Conservation (phyloP, 2,888 invertebrate genomes). For the Drosophila pseudotakahashii region DNA sequence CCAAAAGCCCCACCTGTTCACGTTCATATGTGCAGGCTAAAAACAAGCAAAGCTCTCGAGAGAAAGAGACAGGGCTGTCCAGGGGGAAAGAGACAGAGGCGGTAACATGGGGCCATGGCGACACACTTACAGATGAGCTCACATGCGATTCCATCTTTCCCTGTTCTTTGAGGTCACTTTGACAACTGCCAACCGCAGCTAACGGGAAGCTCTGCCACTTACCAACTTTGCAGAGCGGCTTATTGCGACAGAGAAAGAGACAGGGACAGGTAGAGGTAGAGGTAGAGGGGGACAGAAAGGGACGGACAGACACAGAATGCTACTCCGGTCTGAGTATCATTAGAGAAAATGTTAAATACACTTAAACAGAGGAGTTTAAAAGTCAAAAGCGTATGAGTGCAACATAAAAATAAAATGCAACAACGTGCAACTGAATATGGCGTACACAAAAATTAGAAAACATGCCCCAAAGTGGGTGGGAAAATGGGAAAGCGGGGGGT, state of each 20-base stretch:
- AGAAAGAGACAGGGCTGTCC: constrained; percentile 6
- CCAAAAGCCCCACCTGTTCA: constrained; percentile 16
- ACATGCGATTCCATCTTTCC: constrained; percentile 47
- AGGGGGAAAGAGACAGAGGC: not conserved
- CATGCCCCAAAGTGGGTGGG: constrained; percentile 27
- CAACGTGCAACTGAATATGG: constrained; percentile 37
- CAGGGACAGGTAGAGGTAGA: not conserved
- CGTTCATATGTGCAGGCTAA: constrained; percentile 23
- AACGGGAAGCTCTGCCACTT: constrained; percentile 51
- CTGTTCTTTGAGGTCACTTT: constrained; percentile 78
- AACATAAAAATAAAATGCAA: constrained; percentile 60
- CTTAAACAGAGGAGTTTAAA: constrained; percentile 60
- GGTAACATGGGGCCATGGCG: constrained; percentile 7
- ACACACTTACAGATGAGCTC: constrained; percentile 45
- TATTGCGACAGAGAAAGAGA: constrained; percentile 40
- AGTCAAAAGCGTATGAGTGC: constrained; percentile 67
- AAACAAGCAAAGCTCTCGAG: constrained; percentile 49
- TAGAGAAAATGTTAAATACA: constrained; percentile 80
- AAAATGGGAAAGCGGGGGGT: not conserved
- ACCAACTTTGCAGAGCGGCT: constrained; percentile 54
- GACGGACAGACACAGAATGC: constrained; percentile 54
- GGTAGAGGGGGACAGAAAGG: constrained; percentile 16
- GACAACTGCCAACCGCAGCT: constrained; percentile 74
- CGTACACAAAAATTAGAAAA: constrained; percentile 53
- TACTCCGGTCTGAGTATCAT: constrained; percentile 78